These are phyloP conservation scores for Caenorhabditis macrosperma DNA, from an alignment of 2,888 invertebrate species.

Conservation along the genomic window DNA sequence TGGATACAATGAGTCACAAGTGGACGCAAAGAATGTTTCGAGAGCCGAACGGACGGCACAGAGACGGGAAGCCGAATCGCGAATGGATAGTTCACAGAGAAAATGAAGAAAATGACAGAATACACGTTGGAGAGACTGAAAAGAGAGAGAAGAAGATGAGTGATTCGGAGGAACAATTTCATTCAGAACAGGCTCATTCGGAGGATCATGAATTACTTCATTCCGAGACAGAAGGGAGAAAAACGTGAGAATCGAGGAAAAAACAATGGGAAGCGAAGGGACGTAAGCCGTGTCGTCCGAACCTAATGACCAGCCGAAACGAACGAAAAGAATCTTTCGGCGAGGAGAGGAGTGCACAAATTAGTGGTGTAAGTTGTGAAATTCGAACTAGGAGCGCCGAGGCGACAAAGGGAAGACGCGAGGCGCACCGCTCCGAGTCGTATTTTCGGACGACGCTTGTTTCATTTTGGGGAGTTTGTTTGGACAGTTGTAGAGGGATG, in stretches of 20 bases:
- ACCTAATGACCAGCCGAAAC: conserved; percentile 16
- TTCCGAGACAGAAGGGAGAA: not conserved
- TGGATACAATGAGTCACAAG: conserved; percentile 49
- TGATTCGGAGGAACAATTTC: not conserved
- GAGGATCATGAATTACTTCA: too few relatives aligned
- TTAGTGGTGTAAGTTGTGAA: conserved; percentile 58
- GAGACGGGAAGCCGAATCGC: not conserved
- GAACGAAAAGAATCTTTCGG: conserved; percentile 15
- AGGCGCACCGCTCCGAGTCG: conserved; percentile 17
- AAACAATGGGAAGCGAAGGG: not conserved
- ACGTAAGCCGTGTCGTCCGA: conserved; percentile 28
- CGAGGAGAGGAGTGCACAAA: conserved; percentile 38
- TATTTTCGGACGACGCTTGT: conserved; percentile 55
- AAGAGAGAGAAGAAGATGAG: not conserved
- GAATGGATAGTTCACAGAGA: too few relatives aligned
- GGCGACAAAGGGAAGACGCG: conserved; percentile 32
- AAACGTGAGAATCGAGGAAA: not conserved
- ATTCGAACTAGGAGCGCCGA: conserved; percentile 51
- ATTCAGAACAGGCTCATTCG: not conserved
- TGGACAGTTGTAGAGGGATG: conserved; percentile 37
- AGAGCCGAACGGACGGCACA: conserved; percentile 6
- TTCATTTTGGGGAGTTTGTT: conserved; percentile 43
- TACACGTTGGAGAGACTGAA: conserved; percentile 2
- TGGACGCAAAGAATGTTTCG: conserved; percentile 23
- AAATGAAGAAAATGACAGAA: too few relatives aligned